A percentile compares a stretch with the other conserved stretches of the same genome.
Evolutionary conservation across 2,797 vertebrate species (phyloP).

Genomic region (Trachops cirrhosus): DNA sequence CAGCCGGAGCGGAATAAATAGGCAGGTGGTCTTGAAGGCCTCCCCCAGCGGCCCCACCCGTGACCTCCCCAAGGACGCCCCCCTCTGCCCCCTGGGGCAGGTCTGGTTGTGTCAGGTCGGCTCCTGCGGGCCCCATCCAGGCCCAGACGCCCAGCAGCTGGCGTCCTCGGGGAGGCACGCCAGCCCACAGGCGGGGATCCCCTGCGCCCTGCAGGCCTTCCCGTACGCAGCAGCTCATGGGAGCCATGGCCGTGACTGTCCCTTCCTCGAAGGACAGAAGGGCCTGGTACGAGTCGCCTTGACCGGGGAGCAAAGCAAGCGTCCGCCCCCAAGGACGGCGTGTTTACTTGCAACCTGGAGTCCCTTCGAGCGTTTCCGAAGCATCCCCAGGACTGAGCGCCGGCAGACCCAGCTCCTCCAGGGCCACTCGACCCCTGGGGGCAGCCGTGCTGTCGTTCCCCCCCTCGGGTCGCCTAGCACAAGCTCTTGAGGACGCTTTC

Average conservation of each 20-base stretch:
- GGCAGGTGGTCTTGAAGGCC: not conserved
- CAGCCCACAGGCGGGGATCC: rapidly evolving
- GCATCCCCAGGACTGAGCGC: not conserved
- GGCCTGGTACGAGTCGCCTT: not conserved
- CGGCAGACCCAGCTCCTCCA: not conserved
- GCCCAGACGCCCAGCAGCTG: not conserved
- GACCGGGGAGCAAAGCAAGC: not conserved
- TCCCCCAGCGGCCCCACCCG: rapidly evolving
- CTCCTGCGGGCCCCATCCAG: rapidly evolving
- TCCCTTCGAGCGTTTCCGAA: not conserved
- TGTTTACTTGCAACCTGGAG: not conserved
- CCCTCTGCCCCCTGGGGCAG: not conserved
- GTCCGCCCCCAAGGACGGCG: rapidly evolving
- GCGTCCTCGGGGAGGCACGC: not conserved
- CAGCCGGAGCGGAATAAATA: rapidly evolving
- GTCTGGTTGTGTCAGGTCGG: not conserved
- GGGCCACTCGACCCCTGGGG: constrained; percentile 18
- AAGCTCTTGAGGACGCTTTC: not conserved
- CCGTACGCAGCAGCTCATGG: rapidly evolving
- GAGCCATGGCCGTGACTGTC: rapidly evolving
- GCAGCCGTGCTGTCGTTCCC: not conserved
- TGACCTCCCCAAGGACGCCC: not conserved
- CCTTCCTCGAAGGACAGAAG: not conserved
- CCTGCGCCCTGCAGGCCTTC: not conserved
- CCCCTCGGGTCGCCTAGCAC: not conserved